Evolutionary conservation across 2,113 vertebrate genomes (phyloP).

Genomic region (Eulemur macaco): DNA sequence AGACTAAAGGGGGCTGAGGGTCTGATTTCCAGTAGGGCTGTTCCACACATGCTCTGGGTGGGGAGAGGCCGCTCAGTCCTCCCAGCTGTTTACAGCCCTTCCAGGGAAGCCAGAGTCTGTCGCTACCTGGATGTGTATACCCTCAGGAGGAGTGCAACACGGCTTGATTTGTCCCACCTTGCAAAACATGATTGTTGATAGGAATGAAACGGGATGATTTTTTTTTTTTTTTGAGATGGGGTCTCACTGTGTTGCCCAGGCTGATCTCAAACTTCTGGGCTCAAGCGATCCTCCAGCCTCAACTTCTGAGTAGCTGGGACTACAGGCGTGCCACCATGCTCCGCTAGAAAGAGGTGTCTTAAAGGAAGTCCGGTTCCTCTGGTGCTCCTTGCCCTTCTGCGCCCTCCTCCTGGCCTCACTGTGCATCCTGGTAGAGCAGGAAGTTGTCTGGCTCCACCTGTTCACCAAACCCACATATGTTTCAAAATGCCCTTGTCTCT

Average conservation of each 20-base stretch:
- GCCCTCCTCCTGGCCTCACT: not conserved
- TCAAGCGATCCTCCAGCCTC: no score
- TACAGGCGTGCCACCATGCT: no score
- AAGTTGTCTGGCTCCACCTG: not conserved
- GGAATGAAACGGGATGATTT: not conserved
- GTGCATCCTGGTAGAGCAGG: not conserved
- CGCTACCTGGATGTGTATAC: no score
- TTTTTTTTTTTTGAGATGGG: no score
- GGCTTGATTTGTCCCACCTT: not conserved
- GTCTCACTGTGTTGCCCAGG: no score
- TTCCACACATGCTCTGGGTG: not conserved
- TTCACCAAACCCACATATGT: not conserved
- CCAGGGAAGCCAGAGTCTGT: not conserved
- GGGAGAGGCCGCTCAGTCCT: not conserved
- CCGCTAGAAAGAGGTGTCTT: not conserved
- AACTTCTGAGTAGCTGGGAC: no score
- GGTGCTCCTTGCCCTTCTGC: not conserved
- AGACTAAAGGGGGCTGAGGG: not conserved
- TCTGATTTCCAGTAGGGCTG: not conserved
- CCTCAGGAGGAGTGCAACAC: not conserved
- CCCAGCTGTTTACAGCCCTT: not conserved
- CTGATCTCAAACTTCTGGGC: no score
- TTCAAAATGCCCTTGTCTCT: not conserved
- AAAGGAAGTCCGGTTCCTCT: not conserved
- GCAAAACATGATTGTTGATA: not conserved